Conservation (phyloP, 2,113 vertebrate species). For the Fulmarus glacialis region DNA sequence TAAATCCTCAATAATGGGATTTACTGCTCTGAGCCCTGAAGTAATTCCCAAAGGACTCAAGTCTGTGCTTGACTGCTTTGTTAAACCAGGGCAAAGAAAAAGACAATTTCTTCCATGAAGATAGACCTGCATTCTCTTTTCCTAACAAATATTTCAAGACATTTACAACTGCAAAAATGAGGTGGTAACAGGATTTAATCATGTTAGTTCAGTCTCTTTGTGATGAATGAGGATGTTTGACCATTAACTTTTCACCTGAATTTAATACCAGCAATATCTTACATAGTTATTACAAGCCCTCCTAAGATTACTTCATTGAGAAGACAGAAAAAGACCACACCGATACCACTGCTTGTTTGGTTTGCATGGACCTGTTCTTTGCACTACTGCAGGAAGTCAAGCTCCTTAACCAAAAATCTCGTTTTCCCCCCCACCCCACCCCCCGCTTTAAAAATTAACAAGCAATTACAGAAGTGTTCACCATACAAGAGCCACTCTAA, state of each 20-base stretch:
- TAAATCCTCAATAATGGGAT: slow-evolving; percentile 36
- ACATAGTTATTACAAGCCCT: not conserved
- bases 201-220: not conserved
- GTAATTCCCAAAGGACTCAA: not conserved
- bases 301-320: not conserved
- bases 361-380: not conserved
- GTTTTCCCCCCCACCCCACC: not conserved
- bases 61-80: not conserved
- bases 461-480: not conserved
- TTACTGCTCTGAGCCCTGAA: not conserved
- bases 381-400: not conserved
- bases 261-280: not conserved
- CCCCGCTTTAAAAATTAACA: not conserved
- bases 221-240: not conserved
- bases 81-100: not conserved
- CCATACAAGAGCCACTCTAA: not conserved
- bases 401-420: not conserved
- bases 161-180: not conserved
- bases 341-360: not conserved
- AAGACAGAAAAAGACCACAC: not conserved
- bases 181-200: not conserved
- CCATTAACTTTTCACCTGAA: not conserved
- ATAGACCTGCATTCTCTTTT: not conserved
- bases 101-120: not conserved
- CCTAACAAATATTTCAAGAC: not conserved